These are phyloP conservation scores for Arothron firmamentum DNA, from an alignment of 2,113 vertebrate genomes.

Conservation along the genomic window DNA sequence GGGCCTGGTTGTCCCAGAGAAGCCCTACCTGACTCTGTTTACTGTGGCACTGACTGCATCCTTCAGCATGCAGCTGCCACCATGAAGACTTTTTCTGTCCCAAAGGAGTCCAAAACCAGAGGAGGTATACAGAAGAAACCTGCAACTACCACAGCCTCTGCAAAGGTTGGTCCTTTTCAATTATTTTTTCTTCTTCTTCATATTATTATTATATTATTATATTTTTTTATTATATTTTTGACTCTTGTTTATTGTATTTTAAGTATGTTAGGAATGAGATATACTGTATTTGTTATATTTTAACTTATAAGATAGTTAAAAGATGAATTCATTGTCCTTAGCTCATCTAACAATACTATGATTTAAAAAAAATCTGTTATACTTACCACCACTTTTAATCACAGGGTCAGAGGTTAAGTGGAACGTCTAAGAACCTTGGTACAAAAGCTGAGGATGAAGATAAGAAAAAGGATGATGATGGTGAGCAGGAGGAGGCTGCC, in stretches of 20 bases:
- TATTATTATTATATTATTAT: background rate
- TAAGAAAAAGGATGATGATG: constrained; percentile 43
- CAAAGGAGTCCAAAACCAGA: constrained; percentile 78
- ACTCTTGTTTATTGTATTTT: too few species aligned
- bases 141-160: constrained; percentile 59
- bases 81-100: constrained; percentile 83
- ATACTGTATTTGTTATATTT: too few species aligned
- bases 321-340: too few species aligned
- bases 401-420: constrained; percentile 55
- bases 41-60: constrained; percentile 93
- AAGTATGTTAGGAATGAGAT: too few species aligned
- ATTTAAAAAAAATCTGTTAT: background rate
- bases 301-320: too few species aligned
- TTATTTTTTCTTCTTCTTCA: background rate
- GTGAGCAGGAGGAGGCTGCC: constrained; percentile 59
- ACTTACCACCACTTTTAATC: constrained; percentile 29
- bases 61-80: constrained; percentile 88
- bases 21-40: constrained; percentile 88
- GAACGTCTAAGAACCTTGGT: constrained; percentile 68
- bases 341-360: background rate
- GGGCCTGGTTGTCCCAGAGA: constrained; percentile 83
- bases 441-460: constrained; percentile 70
- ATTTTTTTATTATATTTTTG: too few species aligned
- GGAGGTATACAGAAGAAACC: constrained; percentile 70
- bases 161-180: constrained; percentile 74